phyloP scores from a whole-genome alignment of 2,888 invertebrate genomes.

The Syritta pipiens region DNA sequence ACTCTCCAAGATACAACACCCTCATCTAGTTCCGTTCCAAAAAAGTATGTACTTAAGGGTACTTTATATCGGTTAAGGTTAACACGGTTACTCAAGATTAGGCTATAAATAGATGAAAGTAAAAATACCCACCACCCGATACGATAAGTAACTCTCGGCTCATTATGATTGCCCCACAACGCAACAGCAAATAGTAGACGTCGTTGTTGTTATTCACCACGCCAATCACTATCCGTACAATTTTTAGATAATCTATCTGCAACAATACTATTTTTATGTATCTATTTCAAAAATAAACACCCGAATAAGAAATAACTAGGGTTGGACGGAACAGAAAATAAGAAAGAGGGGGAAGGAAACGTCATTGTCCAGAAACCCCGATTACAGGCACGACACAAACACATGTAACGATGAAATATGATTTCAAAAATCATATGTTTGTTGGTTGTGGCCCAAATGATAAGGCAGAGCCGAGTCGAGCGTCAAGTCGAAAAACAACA shows the following conservation, averaged over 20 bases:
- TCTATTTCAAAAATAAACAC: neutral
- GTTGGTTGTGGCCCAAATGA: constrained; percentile 58
- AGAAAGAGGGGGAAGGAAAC: constrained; percentile 6
- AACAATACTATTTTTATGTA: neutral
- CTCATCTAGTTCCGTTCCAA: neutral
- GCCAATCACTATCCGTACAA: neutral
- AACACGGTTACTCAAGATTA: constrained; percentile 28
- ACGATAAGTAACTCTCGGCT: constrained; percentile 16
- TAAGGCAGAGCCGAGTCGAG: constrained; percentile 26
- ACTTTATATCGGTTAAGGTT: constrained; percentile 53
- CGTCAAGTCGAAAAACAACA: constrained; percentile 51
- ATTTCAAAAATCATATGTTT: constrained; percentile 40
- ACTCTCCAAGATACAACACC: too few relatives aligned
- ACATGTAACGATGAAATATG: constrained; percentile 16
- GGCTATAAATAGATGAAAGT: constrained; percentile 21
- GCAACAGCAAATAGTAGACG: too few relatives aligned
- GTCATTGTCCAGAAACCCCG: constrained; percentile 25
- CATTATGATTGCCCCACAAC: constrained; percentile 16
- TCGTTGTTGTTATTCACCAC: too few relatives aligned
- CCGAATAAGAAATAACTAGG: neutral
- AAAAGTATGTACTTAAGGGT: constrained; percentile 6
- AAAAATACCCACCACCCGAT: constrained; percentile 34
- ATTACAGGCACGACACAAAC: neutral
- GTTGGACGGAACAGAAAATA: neutral
- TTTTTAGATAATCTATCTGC: constrained; percentile 18